phyloP scores from a whole-genome alignment of 2,797 vertebrate species.

The Mormyrus hasselquistii region DNA sequence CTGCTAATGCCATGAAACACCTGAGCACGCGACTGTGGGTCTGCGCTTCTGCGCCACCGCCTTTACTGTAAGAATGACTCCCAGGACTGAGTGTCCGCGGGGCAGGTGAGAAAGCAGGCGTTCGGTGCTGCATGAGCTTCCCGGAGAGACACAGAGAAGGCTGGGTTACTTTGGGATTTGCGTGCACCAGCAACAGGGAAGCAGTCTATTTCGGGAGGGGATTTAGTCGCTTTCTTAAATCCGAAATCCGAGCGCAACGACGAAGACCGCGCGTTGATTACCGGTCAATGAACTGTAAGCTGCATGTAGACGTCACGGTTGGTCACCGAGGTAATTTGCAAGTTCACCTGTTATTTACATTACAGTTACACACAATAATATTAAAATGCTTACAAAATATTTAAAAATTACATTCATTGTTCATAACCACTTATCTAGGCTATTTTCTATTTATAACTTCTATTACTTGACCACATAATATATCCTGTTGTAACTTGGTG shows the following conservation, averaged over 20 bases:
- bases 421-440: not conserved
- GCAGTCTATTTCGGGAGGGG: constrained; percentile 66
- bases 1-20: not conserved
- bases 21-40: not conserved
- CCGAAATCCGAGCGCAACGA: constrained; percentile 44
- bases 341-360: not conserved
- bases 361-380: not conserved
- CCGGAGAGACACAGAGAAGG: constrained; percentile 15
- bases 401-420: not conserved
- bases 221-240: constrained; percentile 65
- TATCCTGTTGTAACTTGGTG: not conserved
- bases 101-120: not conserved
- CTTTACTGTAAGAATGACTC: constrained; percentile 37
- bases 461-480: not conserved
- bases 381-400: not conserved
- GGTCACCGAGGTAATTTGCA: not conserved
- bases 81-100: not conserved
- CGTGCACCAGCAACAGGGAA: constrained; percentile 59
- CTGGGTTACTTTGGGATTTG: constrained; percentile 53
- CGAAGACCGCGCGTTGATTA: not conserved
- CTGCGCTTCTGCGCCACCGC: constrained; percentile 26
- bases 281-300: not conserved
- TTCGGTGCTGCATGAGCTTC: constrained; percentile 24
- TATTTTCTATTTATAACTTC: not conserved
- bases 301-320: not conserved